Conservation (phyloP, 2,888 invertebrate genomes). For the Portevinia maculata region DNA sequence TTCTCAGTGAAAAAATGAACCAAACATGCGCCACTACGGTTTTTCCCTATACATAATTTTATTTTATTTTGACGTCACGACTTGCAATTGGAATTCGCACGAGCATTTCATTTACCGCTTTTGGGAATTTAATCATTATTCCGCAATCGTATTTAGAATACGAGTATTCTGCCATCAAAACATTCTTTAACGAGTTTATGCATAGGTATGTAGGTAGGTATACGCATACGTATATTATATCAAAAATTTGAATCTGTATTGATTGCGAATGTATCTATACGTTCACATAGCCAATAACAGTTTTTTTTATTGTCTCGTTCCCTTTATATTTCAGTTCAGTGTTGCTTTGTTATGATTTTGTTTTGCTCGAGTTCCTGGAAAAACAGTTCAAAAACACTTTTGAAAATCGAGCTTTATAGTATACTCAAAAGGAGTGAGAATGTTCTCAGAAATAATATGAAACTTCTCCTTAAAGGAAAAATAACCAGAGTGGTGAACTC, state of each 20-base stretch:
- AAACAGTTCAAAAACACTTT: conserved; percentile 16
- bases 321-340: conserved; percentile 17
- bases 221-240: conserved; percentile 14
- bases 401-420: conserved; percentile 19
- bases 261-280: conserved; percentile 52
- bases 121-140: conserved; percentile 60
- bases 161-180: conserved; percentile 66
- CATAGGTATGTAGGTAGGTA: too few species aligned
- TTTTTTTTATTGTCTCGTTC: conserved; percentile 26
- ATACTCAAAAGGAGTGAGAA: conserved; percentile 27
- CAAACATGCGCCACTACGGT: neutral
- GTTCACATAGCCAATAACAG: conserved; percentile 63
- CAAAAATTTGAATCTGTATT: conserved; percentile 61
- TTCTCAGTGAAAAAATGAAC: neutral
- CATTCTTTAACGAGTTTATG: neutral
- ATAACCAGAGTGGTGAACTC: neutral
- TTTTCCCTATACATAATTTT: conserved; percentile 3
- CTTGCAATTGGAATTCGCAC: conserved; percentile 53
- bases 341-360: conserved; percentile 8
- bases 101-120: conserved; percentile 68
- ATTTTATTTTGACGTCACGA: conserved; percentile 15
- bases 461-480: conserved; percentile 32
- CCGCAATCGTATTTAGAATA: conserved; percentile 31
- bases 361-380: conserved; percentile 15
- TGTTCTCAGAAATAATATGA: neutral